Percentiles rank a stretch among this genome's conserved stretches.
Evolutionary conservation across 2,113 vertebrate genomes (phyloP).

Genomic region (Campylomormyrus tamandua): DNA sequence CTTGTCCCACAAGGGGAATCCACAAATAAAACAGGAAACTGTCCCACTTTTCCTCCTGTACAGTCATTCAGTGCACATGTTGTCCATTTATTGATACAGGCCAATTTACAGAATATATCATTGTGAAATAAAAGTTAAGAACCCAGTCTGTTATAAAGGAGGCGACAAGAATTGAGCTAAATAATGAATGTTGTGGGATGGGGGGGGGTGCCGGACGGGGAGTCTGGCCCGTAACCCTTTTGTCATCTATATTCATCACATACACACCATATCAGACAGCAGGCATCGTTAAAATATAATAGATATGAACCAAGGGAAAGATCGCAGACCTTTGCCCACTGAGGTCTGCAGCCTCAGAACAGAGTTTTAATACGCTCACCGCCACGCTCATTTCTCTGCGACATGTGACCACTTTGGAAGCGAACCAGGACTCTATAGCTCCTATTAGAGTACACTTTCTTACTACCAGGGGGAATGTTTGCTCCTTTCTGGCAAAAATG

Average conservation of each 20-base stretch:
- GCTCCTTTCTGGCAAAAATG: background rate
- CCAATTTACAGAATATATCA: background rate
- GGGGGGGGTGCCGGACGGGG: background rate
- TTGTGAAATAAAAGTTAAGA: background rate
- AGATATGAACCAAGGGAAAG: conserved; percentile 2
- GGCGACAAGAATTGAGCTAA: background rate
- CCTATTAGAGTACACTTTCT: background rate
- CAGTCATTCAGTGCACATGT: background rate
- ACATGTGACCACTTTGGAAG: conserved; percentile 1
- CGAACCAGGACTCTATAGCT: background rate
- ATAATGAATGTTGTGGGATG: background rate
- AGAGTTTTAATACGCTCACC: conserved; percentile 9
- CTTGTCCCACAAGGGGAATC: background rate
- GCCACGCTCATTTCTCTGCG: background rate
- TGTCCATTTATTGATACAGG: background rate
- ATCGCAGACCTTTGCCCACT: conserved; percentile 10
- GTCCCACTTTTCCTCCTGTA: background rate
- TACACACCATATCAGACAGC: background rate
- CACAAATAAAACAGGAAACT: background rate
- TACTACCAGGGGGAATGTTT: background rate
- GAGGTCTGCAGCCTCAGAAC: conserved; percentile 10
- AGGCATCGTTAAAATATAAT: conserved; percentile 17
- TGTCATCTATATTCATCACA: conserved; percentile 8
- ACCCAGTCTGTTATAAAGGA: background rate
- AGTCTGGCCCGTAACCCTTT: background rate